Percentiles rank a stretch among this genome's conserved stretches.
Evolutionary conservation across 2,113 vertebrate genomes (phyloP).

Genomic region (Alexandromys fortis): DNA sequence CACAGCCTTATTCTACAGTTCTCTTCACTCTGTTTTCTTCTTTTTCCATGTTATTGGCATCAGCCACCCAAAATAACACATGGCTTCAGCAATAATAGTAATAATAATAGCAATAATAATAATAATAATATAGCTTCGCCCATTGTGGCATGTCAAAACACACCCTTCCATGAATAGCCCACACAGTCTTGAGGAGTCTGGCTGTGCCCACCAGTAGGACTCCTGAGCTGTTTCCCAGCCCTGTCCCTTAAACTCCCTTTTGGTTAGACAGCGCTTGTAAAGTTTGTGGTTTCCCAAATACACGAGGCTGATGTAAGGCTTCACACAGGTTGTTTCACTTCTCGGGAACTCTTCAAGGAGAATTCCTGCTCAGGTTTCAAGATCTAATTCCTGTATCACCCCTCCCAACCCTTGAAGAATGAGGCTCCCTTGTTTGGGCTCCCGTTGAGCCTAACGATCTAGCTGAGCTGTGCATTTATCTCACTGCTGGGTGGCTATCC

Average conservation of each 20-base stretch:
- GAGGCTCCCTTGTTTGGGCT: neutral
- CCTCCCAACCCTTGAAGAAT: neutral
- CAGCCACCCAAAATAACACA: neutral
- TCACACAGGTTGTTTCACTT: too few relatives aligned
- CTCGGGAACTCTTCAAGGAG: neutral
- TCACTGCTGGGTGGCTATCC: neutral
- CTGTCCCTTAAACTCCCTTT: rapidly evolving
- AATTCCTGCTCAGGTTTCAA: neutral
- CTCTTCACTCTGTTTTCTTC: neutral
- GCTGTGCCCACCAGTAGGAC: rapidly evolving
- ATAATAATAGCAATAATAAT: neutral
- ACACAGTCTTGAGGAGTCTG: neutral
- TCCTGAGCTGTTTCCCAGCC: neutral
- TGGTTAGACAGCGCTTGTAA: neutral
- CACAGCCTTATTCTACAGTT: neutral
- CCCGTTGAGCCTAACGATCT: neutral
- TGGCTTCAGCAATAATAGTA: neutral
- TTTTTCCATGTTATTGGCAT: neutral
- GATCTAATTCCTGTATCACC: neutral
- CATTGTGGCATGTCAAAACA: neutral
- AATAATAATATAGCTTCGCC: neutral
- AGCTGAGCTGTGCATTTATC: neutral
- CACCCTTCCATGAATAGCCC: neutral
- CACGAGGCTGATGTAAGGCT: neutral
- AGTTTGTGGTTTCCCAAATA: neutral